Evolutionary conservation across 2,113 vertebrate genomes (phyloP).

Genomic region (Piliocolobus tephrosceles): DNA sequence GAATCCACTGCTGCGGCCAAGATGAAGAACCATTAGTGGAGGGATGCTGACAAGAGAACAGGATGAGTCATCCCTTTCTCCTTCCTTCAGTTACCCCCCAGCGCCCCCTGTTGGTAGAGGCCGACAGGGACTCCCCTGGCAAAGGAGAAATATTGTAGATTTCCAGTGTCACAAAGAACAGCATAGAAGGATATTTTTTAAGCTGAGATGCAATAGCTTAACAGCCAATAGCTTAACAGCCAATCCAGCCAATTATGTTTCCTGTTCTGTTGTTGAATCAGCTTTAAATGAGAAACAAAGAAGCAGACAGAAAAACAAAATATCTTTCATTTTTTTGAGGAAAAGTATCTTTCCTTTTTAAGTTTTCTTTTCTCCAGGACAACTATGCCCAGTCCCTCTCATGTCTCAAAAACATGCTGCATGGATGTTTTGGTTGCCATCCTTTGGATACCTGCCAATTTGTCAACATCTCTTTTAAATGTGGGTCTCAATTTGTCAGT

Average conservation of each 20-base stretch:
- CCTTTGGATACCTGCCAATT: neutral
- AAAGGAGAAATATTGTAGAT: neutral
- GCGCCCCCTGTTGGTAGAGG: neutral
- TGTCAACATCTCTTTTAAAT: slow-evolving; percentile 38
- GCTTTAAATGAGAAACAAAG: neutral
- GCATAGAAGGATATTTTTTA: neutral
- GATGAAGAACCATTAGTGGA: neutral
- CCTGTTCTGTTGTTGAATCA: neutral
- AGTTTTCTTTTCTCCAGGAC: neutral
- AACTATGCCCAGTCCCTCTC: neutral
- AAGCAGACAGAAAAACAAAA: neutral
- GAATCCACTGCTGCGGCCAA: neutral
- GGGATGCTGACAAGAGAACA: neutral
- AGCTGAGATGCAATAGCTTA: neutral
- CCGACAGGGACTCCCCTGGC: neutral
- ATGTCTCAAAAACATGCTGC: neutral
- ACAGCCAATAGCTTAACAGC: neutral
- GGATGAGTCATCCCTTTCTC: neutral
- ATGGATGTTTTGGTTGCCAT: neutral
- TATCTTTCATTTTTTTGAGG: neutral
- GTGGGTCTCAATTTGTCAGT: neutral
- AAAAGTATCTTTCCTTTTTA: neutral
- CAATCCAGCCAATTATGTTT: neutral
- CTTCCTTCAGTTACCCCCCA: neutral
- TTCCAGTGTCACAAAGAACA: neutral